Conservation (phyloP, 2,113 vertebrate genomes). For the Arizona elegans region DNA sequence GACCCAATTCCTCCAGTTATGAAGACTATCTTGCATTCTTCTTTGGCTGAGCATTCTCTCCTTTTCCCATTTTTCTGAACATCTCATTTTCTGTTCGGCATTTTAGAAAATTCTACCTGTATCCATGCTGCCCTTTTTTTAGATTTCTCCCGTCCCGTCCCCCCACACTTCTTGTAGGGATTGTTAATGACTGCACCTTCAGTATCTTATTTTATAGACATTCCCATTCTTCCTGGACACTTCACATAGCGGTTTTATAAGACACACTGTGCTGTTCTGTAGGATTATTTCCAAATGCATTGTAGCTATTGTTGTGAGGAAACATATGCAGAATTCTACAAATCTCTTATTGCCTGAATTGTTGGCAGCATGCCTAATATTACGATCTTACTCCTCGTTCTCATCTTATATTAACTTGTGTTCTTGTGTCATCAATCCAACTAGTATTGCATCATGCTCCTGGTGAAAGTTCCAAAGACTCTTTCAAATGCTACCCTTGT, state of each 20-base stretch:
- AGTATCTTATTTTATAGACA: background rate
- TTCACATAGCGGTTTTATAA: background rate
- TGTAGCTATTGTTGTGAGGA: background rate
- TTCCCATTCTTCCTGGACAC: background rate
- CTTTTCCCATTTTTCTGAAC: background rate
- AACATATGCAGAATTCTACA: background rate
- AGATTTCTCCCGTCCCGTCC: background rate
- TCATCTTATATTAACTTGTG: background rate
- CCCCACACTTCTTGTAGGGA: background rate
- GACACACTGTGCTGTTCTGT: background rate
- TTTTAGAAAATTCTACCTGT: background rate
- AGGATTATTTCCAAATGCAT: background rate
- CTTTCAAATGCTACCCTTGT: background rate
- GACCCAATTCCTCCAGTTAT: background rate
- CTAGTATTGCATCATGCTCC: background rate
- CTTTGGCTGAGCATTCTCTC: background rate
- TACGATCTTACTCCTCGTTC: background rate
- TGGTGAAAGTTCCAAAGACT: too few species aligned
- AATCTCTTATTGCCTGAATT: background rate
- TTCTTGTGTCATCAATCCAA: background rate
- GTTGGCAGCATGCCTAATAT: background rate
- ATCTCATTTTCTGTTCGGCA: background rate
- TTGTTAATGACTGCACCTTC: background rate
- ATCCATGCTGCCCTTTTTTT: background rate
- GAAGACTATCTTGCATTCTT: background rate